Base-by-base conservation (phyloP, 2,888 invertebrate species). In the Catocala sponsa region DNA sequence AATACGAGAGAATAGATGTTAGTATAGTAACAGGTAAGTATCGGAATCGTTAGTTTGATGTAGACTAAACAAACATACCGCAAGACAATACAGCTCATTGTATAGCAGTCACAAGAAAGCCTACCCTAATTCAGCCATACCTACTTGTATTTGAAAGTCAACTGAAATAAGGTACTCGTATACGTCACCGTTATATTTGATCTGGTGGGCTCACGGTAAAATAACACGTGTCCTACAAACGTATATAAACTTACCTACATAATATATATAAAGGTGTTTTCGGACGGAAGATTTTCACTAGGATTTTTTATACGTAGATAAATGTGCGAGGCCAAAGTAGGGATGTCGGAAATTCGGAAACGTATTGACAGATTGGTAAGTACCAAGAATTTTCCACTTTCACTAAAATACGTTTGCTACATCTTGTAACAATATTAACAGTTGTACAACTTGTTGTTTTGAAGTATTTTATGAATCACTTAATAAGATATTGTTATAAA, bases 401-500 rank as follows among this genome's bases (percentile, higher is more conserved):
- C 58, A 52, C 55, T 46, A 53, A 57, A 68, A 61, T 60, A 62
- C 41, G 65, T 55, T 12, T 55, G 25, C 43, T 52, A 57, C 42
- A 41, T 58, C 52, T 15, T 42, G n/a, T 65, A 55, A 65, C 50
- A 46, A 43, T 60, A 67, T 70, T 70, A 70, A 69, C 60, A 68
- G 68, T 74, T 56, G 50, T 69, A 52, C 63, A 74, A 65, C 47
- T 66, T 75, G 56, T 48, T 67, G 51, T 63, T 63, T 25, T 47
- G 58, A 73, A 74, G 64, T 69, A 68, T 66, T 70, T 73, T 65
- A 70, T 62, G 68, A 73, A 69, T 73, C 64, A 70, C 71, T 74
- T 79, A 72, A 76, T 75, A 79, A 80, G 78, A 81, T 79, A 83
- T 81, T 81, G 77, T 81, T 85, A 82, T 85, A 81, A 86, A 88